phyloP scores from a whole-genome alignment of 2,888 invertebrate species.

The Mylabris sibirica region DNA sequence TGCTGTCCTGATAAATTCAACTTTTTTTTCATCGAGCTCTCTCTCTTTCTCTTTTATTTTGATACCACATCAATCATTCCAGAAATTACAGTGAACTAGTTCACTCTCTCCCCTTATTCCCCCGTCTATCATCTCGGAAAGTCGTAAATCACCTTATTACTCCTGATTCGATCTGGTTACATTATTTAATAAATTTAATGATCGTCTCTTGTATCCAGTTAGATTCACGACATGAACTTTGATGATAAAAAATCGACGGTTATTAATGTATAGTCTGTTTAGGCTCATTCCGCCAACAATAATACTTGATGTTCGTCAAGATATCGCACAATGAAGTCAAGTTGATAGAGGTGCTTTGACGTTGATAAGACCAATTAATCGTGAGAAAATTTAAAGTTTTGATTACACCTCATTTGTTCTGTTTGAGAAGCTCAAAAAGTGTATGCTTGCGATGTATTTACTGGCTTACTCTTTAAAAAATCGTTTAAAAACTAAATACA shows the following conservation, averaged over 20 bases:
- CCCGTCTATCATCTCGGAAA: neutral
- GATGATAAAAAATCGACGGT: neutral
- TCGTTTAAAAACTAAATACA: too few relatives aligned
- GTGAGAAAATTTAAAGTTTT: too few relatives aligned
- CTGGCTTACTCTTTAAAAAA: too few relatives aligned
- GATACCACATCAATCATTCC: neutral
- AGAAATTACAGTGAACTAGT: neutral
- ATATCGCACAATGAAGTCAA: too few relatives aligned
- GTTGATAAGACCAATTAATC: too few relatives aligned
- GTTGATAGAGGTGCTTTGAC: too few relatives aligned
- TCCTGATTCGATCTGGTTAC: neutral
- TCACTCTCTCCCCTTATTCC: too few relatives aligned
- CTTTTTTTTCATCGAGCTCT: neutral
- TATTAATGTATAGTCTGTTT: neutral
- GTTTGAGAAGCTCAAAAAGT: too few relatives aligned
- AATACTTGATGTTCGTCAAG: too few relatives aligned
- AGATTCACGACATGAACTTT: neutral
- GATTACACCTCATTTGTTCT: too few relatives aligned
- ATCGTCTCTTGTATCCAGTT: neutral
- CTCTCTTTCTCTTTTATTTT: neutral
- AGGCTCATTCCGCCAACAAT: neutral
- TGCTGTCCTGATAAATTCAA: neutral
- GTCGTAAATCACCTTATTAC: conserved; percentile 8
- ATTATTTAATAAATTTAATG: conserved; percentile 8
- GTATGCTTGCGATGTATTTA: too few relatives aligned